phyloP scores from a whole-genome alignment of 2,888 invertebrate species.

The Lepidochitona cinerea region DNA sequence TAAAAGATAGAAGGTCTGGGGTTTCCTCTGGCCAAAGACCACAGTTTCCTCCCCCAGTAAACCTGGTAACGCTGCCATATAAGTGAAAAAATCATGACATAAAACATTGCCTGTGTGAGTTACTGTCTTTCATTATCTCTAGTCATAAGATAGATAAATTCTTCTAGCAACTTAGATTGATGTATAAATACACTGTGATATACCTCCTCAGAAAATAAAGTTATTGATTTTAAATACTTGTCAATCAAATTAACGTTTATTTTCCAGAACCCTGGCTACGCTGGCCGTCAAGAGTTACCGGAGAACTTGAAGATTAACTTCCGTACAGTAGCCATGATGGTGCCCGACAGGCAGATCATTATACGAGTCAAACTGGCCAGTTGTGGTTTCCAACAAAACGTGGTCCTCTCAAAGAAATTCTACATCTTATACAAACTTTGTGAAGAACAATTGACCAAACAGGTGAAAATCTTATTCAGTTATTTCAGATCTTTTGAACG shows the following conservation, averaged over 20 bases:
- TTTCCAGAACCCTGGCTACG: constrained; percentile 94
- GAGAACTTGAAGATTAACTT: constrained; percentile 98
- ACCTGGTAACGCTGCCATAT: too few species aligned
- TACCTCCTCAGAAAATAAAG: too few species aligned
- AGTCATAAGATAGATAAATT: too few species aligned
- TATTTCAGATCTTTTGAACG: not conserved
- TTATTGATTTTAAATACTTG: too few species aligned
- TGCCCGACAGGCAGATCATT: constrained; percentile 96
- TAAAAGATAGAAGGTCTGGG: too few species aligned
- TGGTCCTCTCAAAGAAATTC: constrained; percentile 94
- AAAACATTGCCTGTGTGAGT: too few species aligned
- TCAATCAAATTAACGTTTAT: not conserved
- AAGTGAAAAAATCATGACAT: too few species aligned
- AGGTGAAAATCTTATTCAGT: constrained; percentile 74
- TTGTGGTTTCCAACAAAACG: constrained; percentile 96
- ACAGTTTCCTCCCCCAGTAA: too few species aligned
- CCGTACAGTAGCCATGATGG: constrained; percentile 99
- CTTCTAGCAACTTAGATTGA: too few species aligned
- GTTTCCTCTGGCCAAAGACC: too few species aligned
- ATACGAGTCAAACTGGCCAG: constrained; percentile 96
- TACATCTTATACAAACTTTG: constrained; percentile 96
- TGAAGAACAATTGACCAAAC: constrained; percentile 97
- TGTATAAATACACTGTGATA: too few species aligned
- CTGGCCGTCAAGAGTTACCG: constrained; percentile 94
- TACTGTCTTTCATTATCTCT: too few species aligned